These are phyloP conservation scores for Leucopsar rothschildi DNA, from an alignment of 2,113 vertebrate species.

Conservation along the genomic window DNA sequence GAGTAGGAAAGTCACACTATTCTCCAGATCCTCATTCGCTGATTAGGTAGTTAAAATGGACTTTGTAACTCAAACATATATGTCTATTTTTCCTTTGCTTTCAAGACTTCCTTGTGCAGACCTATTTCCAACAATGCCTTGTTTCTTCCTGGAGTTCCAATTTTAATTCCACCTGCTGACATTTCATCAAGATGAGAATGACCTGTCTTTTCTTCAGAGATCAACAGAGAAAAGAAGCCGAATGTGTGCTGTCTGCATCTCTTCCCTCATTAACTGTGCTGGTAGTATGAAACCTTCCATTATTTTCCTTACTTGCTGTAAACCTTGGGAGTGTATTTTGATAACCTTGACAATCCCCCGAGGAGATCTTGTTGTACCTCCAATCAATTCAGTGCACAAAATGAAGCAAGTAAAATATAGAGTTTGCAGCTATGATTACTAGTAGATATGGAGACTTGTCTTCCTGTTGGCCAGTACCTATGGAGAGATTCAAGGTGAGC, in stretches of 20 bases:
- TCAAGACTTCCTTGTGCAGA: neutral
- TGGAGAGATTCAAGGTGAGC: neutral
- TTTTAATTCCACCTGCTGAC: neutral
- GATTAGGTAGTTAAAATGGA: neutral
- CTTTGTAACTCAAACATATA: neutral
- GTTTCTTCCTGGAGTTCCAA: neutral
- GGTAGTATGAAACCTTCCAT: neutral
- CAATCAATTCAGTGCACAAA: neutral
- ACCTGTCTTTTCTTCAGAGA: neutral
- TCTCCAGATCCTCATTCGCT: neutral
- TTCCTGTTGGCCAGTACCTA: neutral
- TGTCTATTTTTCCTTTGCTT: neutral
- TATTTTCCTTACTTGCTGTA: neutral
- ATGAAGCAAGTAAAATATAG: neutral
- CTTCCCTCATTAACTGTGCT: neutral
- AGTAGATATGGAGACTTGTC: neutral
- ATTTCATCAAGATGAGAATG: neutral
- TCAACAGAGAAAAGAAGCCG: neutral
- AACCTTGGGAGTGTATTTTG: neutral
- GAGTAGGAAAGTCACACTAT: neutral
- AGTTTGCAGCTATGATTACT: neutral
- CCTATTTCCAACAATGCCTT: neutral
- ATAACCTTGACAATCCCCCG: neutral
- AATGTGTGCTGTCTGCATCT: neutral
- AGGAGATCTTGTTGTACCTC: neutral